Evolutionary conservation across 2,888 invertebrate genomes (phyloP), one percentile per base, ranked within the genome.

Genomic region (Dendrolimus houi): DNA sequence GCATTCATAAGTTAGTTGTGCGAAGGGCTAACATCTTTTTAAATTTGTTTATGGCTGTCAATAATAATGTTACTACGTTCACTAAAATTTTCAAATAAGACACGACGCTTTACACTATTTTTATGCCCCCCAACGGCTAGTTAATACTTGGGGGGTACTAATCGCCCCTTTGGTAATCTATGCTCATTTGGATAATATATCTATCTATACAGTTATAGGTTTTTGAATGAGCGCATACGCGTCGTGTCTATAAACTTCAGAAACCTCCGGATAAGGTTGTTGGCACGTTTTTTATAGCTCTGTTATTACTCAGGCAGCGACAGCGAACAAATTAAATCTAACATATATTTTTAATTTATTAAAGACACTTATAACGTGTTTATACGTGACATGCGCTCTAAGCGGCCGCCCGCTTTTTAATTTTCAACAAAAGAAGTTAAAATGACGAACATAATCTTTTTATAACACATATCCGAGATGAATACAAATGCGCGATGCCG

Each of bases 391-490:
- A 69, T 68, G 80, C 66, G 70, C 77, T 69, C 76, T 80, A 81
- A 82, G 77, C 76, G 72, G 72, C 79, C 79, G 81, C 76, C 67
- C 74, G 77, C 79, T 77, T 82, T 85, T 85, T 84, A 83, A 85
- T 83, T 81, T 82, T 78, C 70, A 75, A 81, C 83, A 81, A 83
- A 87, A 87, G 83, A 85, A 79, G 78, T 83, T 81, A 79, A 87
- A 85, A 82, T 85, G 80, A 82, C 75, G 67, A 74, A 80, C 80
- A 77, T 83, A 82, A 82, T 83, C 72, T 84, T 87, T 87, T 87
- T 87, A 85, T 84, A 82, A 78, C 80, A 68, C 64, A 72, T 72
- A 77, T 80, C 68, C 79, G 74, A 70, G 71, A 69, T 77, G 89
- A 86, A 89, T 89, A 89, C 85, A 82, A 85, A 90, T 85, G 79